Conservation (phyloP, 2,113 vertebrate genomes). For the Onychostoma macrolepis region DNA sequence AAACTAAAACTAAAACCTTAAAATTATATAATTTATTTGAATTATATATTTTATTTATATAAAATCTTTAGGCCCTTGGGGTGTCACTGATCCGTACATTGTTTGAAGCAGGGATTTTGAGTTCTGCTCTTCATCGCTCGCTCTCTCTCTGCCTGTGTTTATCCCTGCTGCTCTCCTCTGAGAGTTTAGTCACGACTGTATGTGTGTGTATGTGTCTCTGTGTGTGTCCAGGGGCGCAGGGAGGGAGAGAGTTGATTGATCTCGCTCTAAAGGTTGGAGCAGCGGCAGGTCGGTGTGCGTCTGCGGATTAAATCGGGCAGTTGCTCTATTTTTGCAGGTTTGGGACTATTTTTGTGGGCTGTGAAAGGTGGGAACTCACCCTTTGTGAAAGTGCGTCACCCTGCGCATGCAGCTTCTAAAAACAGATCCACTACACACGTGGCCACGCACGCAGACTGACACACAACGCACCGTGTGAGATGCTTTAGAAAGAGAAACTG, state of each 20-base stretch:
- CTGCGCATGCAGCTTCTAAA: constrained; percentile 45
- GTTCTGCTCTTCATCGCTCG: constrained; percentile 22
- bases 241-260: not conserved
- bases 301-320: constrained; percentile 31
- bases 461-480: constrained; percentile 5
- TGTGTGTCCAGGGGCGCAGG: constrained; percentile 8
- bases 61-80: constrained; percentile 14
- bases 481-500: not conserved
- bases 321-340: constrained; percentile 15
- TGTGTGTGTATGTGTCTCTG: constrained; percentile 17
- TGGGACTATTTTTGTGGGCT: constrained; percentile 45
- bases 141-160: not conserved
- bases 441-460: not conserved
- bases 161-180: constrained; percentile 18
- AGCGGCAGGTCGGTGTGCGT: constrained; percentile 14
- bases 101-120: constrained; percentile 32
- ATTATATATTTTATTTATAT: too few relatives aligned
- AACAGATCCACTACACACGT: constrained; percentile 34
- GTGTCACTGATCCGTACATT: not conserved
- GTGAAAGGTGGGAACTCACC: constrained; percentile 22
- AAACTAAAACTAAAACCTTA: too few relatives aligned
- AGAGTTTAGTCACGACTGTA: constrained; percentile 4
- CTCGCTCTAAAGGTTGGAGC: not conserved
- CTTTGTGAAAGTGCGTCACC: constrained; percentile 51
- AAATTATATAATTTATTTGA: too few relatives aligned